Evolutionary conservation across 1,140 invertebrate species (phyloP), one percentile per base, ranked within the genome.

Genomic region (Drosophila grimshawi): DNA sequence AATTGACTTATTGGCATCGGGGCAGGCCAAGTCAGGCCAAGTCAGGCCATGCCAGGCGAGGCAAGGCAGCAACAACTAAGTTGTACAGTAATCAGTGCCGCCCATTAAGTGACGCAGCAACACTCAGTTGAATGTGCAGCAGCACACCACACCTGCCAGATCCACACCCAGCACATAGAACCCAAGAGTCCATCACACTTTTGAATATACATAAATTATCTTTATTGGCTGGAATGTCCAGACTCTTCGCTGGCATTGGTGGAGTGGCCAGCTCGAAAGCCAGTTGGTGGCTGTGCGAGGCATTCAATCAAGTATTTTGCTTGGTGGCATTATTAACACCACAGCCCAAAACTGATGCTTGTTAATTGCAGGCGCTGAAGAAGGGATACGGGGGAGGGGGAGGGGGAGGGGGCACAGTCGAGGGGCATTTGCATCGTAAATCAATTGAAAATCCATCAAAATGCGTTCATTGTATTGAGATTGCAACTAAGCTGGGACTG

Each of bases 371-470:
- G 83, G 33, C 33, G 65, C 33, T 11, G 48, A 19, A 19, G 19
- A 19, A 19, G 19, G 19, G 19, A 19, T 19, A 19, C 29, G 11
- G 10, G 37, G 41, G 37, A 6, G 7, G 19, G 10, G 19, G 27
- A 3, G 1, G 43, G 27, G 19, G 48, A 19, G 46, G 46, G n/a
- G 52, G 33, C 51, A 48, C 19, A 19, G 19, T 19, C 19, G 19
- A 51, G 56, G 62, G 39, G 59, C 49, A 67, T 65, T 69, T 67
- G 81, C 69, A 82, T 88, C 85, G 85, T 89, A 88, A 88, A 88
- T 88, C 85, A 89, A 78, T 80, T 78, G 82, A 72, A 82, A 88
- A 88, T 88, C 85, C 85, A 88, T 88, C 85, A 88, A 88, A 88
- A 83, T 72, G 83, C 80, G 80, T 67, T 80, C 80, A 83, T 89